A percentile compares a stretch with the other conserved stretches of the same genome.
phyloP scores from a whole-genome alignment of 2,113 vertebrate genomes.

The Python bivittatus region DNA sequence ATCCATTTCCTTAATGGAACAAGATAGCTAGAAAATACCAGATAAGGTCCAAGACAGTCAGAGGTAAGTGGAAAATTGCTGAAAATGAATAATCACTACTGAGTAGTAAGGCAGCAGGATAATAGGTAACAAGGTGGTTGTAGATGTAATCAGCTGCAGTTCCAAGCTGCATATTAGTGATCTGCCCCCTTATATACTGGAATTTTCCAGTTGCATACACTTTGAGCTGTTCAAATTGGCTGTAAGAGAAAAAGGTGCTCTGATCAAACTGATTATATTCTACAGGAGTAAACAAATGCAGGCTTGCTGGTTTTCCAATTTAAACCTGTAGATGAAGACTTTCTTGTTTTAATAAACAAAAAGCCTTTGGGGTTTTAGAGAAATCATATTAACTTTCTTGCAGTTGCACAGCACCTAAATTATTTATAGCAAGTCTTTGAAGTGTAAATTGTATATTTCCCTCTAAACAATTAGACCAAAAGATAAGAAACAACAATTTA shows the following conservation, averaged over 20 bases:
- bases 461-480: conserved; percentile 58
- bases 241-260: background rate
- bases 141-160: background rate
- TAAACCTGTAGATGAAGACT: conserved; percentile 32
- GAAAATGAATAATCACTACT: background rate
- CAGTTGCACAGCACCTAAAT: conserved; percentile 19
- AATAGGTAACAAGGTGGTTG: background rate
- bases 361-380: conserved; percentile 29
- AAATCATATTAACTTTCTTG: conserved; percentile 59
- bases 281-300: background rate
- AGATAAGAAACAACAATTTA: conserved; percentile 67
- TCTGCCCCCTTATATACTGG: background rate
- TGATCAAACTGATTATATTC: background rate
- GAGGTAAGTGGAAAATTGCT: background rate
- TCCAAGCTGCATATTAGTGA: background rate
- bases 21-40: background rate
- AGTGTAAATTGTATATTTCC: conserved; percentile 70
- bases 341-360: conserved; percentile 28
- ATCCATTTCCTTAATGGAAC: background rate
- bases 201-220: background rate
- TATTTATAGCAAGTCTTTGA: conserved; percentile 60
- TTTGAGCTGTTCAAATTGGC: background rate
- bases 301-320: conserved; percentile 15
- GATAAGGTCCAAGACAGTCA: background rate
- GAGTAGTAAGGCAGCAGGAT: background rate